Conservation (phyloP, 1,140 invertebrate species). For the Dendrolimus punctatus region DNA sequence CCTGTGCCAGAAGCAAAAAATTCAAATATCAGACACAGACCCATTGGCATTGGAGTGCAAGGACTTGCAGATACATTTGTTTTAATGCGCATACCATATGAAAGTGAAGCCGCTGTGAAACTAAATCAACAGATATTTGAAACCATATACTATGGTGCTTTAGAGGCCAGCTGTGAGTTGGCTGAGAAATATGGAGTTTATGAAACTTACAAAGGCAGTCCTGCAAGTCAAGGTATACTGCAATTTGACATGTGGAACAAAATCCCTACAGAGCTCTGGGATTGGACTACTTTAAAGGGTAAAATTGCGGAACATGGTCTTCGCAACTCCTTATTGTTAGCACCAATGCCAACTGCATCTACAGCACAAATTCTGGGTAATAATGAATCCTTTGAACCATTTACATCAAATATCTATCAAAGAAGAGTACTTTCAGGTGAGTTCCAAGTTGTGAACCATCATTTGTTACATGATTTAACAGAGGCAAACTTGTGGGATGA, state of each 20-base stretch:
- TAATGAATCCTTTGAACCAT: constrained; percentile 98
- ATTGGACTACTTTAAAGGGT: constrained; percentile 89
- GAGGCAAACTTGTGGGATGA: constrained; percentile 94
- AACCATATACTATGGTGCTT: constrained; percentile 97
- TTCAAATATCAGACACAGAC: constrained; percentile 94
- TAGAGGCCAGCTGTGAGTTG: constrained; percentile 97
- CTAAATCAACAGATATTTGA: constrained; percentile 98
- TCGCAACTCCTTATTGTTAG: constrained; percentile 94
- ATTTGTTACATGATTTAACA: constrained; percentile 94
- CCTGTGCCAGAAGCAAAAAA: constrained; percentile 90
- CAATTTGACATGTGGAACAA: constrained; percentile 99
- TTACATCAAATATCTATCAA: constrained; percentile 97
- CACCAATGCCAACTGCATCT: constrained; percentile 99
- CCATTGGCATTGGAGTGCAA: constrained; percentile 97
- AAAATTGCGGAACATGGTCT: constrained; percentile 94
- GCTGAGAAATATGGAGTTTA: constrained; percentile 91
- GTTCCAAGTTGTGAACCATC: constrained; percentile 96
- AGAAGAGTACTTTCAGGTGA: constrained; percentile 94
- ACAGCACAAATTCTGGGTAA: constrained; percentile 99
- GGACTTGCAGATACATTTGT: constrained; percentile 98
- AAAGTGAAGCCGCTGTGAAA: constrained; percentile 86
- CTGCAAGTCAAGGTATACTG: constrained; percentile 95
- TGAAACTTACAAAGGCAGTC: constrained; percentile 92
- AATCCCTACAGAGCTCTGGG: constrained; percentile 90
- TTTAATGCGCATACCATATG: constrained; percentile 94